phyloP scores from a whole-genome alignment of 1,140 invertebrate genomes.

The Nasonia longicornis region DNA sequence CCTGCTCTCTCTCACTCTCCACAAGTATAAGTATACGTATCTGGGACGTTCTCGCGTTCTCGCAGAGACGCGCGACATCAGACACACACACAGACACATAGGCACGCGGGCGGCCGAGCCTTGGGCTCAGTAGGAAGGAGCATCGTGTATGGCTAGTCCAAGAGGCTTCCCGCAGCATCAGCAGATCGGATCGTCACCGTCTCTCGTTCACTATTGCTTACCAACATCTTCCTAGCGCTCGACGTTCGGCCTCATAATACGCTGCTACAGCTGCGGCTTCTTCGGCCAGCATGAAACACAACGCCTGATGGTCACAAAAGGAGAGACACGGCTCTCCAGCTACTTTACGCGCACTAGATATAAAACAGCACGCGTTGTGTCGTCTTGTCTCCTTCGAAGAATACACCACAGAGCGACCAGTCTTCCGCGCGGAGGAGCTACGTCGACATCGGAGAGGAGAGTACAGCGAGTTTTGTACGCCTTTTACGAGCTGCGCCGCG shows the following conservation, averaged over 20 bases:
- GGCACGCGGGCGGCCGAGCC: conserved; percentile 12
- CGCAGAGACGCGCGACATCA: not conserved
- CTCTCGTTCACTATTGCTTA: conserved; percentile 34
- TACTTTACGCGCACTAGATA: not conserved
- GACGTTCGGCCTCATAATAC: conserved; percentile 34
- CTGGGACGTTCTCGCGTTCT: conserved; percentile 29
- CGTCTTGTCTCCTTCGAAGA: not conserved
- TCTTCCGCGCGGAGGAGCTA: not conserved
- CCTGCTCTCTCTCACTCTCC: not conserved
- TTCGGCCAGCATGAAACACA: conserved; percentile 27
- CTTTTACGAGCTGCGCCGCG: conserved; percentile 17
- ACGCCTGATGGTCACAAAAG: not conserved
- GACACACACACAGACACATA: conserved; percentile 28
- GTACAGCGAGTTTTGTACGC: not conserved
- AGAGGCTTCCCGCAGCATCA: conserved; percentile 10
- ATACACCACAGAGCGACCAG: not conserved
- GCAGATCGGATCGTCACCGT: not conserved
- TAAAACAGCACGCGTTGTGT: not conserved
- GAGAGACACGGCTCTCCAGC: not conserved
- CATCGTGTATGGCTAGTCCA: conserved; percentile 1
- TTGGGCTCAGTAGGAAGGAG: conserved; percentile 21
- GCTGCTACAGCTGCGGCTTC: not conserved
- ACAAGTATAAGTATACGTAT: not conserved
- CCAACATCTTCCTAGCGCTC: conserved; percentile 43
- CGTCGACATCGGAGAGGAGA: not conserved